Evolutionary conservation across 2,888 invertebrate species (phyloP).

Genomic region (Acrobasis repandana): DNA sequence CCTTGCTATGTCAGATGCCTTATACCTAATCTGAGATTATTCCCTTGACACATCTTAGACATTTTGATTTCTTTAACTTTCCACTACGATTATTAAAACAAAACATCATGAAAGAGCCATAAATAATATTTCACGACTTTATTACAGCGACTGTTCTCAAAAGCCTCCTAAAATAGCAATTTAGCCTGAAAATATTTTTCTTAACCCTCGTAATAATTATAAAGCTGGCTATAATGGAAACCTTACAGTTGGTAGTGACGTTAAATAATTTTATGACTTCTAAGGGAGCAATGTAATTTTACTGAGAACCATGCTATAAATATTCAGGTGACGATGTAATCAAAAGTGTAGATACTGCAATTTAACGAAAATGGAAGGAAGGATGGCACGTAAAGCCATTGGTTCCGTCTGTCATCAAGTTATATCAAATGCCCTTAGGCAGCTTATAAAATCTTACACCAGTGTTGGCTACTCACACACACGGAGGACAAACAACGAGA

Average conservation of each 20-base stretch:
- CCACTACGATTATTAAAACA: no score
- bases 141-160: constrained; percentile 8
- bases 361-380: no score
- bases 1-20: no score
- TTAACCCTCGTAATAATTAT: constrained; percentile 12
- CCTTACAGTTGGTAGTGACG: constrained; percentile 10
- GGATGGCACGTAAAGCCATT: no score
- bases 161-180: constrained; percentile 14
- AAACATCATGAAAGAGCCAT: background rate
- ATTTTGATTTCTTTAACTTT: no score
- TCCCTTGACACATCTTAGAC: no score
- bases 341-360: background rate
- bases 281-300: constrained; percentile 6
- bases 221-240: constrained; percentile 10
- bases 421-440: no score
- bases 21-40: no score
- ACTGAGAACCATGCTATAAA: background rate
- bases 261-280: constrained; percentile 18
- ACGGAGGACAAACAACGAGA: no score
- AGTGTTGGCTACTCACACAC: no score
- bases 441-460: no score
- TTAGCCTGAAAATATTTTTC: constrained; percentile 7
- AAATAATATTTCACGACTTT: constrained; percentile 6
- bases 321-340: background rate
- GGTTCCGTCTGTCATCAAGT: no score